Base-by-base conservation (phyloP, 2,888 invertebrate genomes). In the Dascillus cervinus region DNA sequence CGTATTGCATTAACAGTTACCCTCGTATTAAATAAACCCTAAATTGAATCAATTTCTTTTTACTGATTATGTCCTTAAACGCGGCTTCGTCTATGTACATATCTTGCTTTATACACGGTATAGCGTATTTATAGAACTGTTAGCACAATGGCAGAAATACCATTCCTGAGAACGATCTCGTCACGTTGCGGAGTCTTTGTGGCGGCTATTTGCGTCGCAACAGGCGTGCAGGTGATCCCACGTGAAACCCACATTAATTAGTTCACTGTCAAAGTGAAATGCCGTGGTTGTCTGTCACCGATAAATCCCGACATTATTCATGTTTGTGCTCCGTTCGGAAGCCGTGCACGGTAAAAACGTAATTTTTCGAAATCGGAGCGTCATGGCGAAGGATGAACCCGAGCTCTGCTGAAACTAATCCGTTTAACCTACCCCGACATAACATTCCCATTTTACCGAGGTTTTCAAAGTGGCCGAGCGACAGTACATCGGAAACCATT, bases 351-450 rank as follows among this genome's bases (percentile, higher is more conserved):
- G 8, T 17, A 6, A 6, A 8, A 8, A 6, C 8, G 17, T 4
- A 4, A 4, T 8, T 8, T 17, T 8, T 17, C 8, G 17, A 17
- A 17, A 17, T 8, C 17, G 17, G 5, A 41, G 41, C 38, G 43
- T 40, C 46, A 38, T 36, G 38, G 33, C 38, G 38, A 37, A 46
- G 37, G 37, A 20, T 17, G n/a, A n/a, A n/a, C n/a, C n/a, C 32
- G 32, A 32, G 42, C 32, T 46, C 51, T 43, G 48, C 46, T 44
- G 44, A 37, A 49, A 54, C 45, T 62, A 62, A 62, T 60, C 61
- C 60, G 57, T 58, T 60, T 60, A 62, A 62, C 62, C 62, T 62
- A 62, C 48, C 49, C 49, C 55, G 51, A 64, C 63, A 62, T 57
- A 62, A 61, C 62, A 62, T 63, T 62, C 59, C 60, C 60, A 63